phyloP scores from a whole-genome alignment of 2,797 vertebrate species.

The Argentina silus region DNA sequence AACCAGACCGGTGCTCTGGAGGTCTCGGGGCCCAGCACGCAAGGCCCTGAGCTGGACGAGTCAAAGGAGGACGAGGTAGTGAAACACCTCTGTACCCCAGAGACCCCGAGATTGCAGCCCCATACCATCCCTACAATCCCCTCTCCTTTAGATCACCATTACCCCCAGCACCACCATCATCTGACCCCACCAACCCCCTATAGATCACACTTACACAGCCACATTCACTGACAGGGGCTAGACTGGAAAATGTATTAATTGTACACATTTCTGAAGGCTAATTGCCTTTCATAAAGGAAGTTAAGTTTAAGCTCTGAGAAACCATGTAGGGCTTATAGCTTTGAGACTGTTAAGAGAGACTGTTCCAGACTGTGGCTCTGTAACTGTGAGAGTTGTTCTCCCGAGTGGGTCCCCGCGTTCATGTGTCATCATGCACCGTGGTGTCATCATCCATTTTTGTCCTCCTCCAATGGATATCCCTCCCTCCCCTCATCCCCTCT shows the following conservation, averaged over 20 bases:
- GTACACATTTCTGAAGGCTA: no score
- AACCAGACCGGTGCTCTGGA: conserved; percentile 69
- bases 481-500: background rate
- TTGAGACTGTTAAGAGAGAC: no score
- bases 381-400: conserved; percentile 30
- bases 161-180: background rate
- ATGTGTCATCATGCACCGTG: conserved; percentile 38
- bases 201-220: background rate
- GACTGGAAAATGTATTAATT: background rate
- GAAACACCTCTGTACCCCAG: conserved; percentile 28
- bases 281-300: no score
- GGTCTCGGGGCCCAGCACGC: conserved; percentile 62
- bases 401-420: conserved; percentile 18
- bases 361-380: conserved; percentile 33
- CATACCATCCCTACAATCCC: background rate
- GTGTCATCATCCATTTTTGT: conserved; percentile 14
- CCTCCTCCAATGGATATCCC: background rate
- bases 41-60: conserved; percentile 69
- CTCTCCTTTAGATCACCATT: conserved; percentile 36
- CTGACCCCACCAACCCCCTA: background rate
- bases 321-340: background rate
- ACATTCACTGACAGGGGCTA: background rate
- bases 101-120: conserved; percentile 31
- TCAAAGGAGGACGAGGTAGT: conserved; percentile 85
- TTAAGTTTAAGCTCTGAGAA: background rate